phyloP scores from a whole-genome alignment of 1,140 invertebrate species.

The Drosophila malerkotliana region DNA sequence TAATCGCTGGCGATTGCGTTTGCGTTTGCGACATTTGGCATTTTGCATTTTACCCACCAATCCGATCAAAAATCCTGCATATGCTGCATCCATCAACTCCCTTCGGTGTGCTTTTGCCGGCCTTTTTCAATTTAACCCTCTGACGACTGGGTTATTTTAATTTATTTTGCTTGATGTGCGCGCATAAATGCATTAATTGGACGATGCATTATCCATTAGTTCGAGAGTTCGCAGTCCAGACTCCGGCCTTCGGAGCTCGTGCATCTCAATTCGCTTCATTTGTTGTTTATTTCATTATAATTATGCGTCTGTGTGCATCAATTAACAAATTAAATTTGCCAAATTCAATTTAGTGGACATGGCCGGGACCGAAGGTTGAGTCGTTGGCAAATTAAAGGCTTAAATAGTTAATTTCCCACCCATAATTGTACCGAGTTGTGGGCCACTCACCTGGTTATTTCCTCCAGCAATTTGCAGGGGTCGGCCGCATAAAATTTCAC shows the following conservation, averaged over 20 bases:
- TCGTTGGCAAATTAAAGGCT: constrained; percentile 29
- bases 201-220: constrained; percentile 76
- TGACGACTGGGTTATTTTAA: constrained; percentile 51
- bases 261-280: constrained; percentile 50
- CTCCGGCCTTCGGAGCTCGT: constrained; percentile 1
- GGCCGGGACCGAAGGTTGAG: constrained; percentile 28
- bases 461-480: constrained; percentile 96
- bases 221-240: constrained; percentile 21
- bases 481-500: constrained; percentile 99
- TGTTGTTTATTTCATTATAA: constrained; percentile 69
- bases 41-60: constrained; percentile 10
- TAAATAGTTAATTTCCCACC: constrained; percentile 29
- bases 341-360: constrained; percentile 57
- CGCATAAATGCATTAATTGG: constrained; percentile 71
- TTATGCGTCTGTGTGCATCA: constrained; percentile 42
- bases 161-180: constrained; percentile 63
- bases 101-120: constrained; percentile 31
- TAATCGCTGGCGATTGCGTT: constrained; percentile 33
- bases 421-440: not conserved
- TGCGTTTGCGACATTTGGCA: constrained; percentile 59
- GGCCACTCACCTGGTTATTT: constrained; percentile 93
- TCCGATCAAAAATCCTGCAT: not conserved
- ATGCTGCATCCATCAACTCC: not conserved
- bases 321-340: constrained; percentile 77
- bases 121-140: constrained; percentile 3